Conservation (phyloP, 2,888 invertebrate species). For the Hemaris fuciformis region DNA sequence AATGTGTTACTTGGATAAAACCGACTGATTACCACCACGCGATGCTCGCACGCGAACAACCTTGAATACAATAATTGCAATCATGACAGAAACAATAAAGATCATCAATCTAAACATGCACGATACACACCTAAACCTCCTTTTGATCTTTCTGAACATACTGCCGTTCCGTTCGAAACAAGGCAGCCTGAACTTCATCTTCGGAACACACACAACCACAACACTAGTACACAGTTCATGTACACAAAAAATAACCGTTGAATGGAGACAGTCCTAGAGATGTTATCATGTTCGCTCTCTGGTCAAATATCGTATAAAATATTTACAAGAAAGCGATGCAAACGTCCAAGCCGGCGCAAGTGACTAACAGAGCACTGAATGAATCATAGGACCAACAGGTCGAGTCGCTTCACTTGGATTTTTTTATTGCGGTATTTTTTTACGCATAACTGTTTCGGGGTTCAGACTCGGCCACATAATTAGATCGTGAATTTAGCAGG, state of each 20-base stretch:
- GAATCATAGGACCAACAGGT: constrained; percentile 60
- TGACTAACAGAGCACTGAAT: constrained; percentile 60
- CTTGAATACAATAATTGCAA: neutral
- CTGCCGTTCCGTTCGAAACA: constrained; percentile 35
- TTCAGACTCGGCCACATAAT: constrained; percentile 49
- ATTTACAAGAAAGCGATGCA: constrained; percentile 59
- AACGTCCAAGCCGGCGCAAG: constrained; percentile 43
- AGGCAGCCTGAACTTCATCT: constrained; percentile 53
- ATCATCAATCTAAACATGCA: neutral
- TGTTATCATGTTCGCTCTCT: constrained; percentile 30
- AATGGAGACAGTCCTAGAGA: neutral
- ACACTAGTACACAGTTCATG: constrained; percentile 11
- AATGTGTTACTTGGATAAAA: neutral
- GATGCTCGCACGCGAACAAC: neutral
- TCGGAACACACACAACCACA: constrained; percentile 25
- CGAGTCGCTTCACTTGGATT: constrained; percentile 64
- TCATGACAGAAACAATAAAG: neutral
- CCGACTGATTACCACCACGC: neutral
- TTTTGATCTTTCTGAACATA: constrained; percentile 45
- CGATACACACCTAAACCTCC: constrained; percentile 46
- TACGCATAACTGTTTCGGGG: constrained; percentile 57
- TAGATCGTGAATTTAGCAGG: constrained; percentile 35
- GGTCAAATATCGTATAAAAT: constrained; percentile 65
- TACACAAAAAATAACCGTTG: neutral
- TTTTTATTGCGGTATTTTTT: constrained; percentile 71